phyloP scores from a whole-genome alignment of 1,140 invertebrate genomes.

The Ceratosolen fusciceps region DNA sequence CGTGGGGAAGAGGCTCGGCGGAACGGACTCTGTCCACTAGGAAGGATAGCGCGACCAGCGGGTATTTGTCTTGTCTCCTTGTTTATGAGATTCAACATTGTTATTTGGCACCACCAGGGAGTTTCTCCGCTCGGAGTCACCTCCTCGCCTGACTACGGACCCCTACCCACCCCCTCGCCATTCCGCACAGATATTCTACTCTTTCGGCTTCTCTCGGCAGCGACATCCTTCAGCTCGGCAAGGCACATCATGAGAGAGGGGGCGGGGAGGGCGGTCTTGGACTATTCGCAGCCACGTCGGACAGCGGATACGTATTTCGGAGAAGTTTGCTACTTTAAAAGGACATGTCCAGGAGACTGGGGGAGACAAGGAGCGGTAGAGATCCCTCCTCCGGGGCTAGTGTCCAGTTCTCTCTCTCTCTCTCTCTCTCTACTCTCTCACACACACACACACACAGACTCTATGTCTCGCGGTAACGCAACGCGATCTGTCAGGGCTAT shows the following conservation, averaged over 20 bases:
- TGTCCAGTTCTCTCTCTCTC: slow-evolving; percentile 55
- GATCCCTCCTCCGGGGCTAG: slow-evolving; percentile 22
- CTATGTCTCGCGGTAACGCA: slow-evolving; percentile 61
- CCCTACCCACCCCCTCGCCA: slow-evolving; percentile 44
- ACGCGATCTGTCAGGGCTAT: slow-evolving; percentile 49
- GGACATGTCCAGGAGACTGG: slow-evolving; percentile 61
- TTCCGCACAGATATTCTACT: background rate
- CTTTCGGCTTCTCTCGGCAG: slow-evolving; percentile 26
- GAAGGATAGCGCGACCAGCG: slow-evolving; percentile 64
- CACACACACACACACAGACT: too few relatives aligned
- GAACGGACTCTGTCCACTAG: slow-evolving; percentile 72
- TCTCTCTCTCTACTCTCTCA: too few relatives aligned
- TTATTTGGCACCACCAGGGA: slow-evolving; percentile 72
- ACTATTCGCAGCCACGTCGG: slow-evolving; percentile 43
- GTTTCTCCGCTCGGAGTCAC: slow-evolving; percentile 58
- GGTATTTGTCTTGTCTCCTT: slow-evolving; percentile 74
- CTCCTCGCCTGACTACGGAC: slow-evolving; percentile 44
- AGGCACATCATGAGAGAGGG: background rate
- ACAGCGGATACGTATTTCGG: slow-evolving; percentile 63
- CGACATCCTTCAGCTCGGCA: slow-evolving; percentile 35
- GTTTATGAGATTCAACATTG: slow-evolving; percentile 74
- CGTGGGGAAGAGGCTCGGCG: slow-evolving; percentile 59
- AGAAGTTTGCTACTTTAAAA: slow-evolving; percentile 70
- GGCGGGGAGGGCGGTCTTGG: slow-evolving; percentile 13
- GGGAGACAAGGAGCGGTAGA: slow-evolving; percentile 24